Base-by-base conservation (phyloP, 2,113 vertebrate species). In the Centrocercus urophasianus region DNA sequence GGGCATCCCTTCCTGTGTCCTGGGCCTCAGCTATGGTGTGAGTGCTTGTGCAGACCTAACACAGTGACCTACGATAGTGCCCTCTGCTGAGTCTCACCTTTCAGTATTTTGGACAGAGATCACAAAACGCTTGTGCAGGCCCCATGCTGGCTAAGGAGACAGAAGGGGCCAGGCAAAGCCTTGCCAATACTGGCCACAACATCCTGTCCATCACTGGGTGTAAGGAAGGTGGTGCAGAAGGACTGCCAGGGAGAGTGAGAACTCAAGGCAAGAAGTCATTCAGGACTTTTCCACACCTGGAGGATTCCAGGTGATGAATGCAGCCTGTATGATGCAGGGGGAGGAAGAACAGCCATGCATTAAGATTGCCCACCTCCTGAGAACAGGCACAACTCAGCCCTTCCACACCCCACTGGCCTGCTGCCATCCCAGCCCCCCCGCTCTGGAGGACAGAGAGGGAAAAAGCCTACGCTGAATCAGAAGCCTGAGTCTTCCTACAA, bases 181-280 rank as follows among this genome's bases (percentile, higher is more conserved):
- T 60, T 1, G 0, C 11, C 6, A 25, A 27, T 42, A 59, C 13
- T 1, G 6, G 3, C 4, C 1, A 0, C n/a, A 52, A 18, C 34
- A 19, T 17, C 48, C 48, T 32, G 4, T 30, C 11, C 0, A 0
- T 11, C 10, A 15, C 19, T 18, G 6, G 13, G 6, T 50, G 17
- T 0, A 0, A 32, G 69, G 64, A 4, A 52, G 15, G 10, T 6
- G 1, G 0, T 36, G 38, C 20, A 1, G 0, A 30, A 87, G 30
- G 43, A 82, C 30, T 34, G 45, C 5, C 0, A 0, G 69, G 34
- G 13, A 87, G 30, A 69, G 54, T 73, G 82, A 63, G 48, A 94
- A 83, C 45, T 11, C 0, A 0, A 11, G 34, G 5, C 0, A 0
- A 57, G 63, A 7, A 87, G n/a, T 2, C 0, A 0, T 4, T 19